Conservation (phyloP, 2,113 vertebrate genomes). For the Microcebus tavaratra region DNA sequence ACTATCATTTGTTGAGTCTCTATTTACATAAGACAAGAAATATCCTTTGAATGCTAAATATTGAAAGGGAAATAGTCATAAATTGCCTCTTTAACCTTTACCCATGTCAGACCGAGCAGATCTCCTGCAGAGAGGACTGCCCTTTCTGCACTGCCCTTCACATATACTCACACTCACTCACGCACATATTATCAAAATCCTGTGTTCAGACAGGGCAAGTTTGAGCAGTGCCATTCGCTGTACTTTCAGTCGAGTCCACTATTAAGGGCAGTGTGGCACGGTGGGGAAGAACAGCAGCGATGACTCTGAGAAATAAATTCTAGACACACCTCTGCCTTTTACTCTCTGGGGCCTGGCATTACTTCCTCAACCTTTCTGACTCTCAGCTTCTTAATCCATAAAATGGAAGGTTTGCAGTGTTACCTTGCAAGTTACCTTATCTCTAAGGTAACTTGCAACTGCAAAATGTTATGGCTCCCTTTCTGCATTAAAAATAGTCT, state of each 20-base stretch:
- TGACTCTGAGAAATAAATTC: neutral
- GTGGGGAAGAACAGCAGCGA: neutral
- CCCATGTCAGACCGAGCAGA: neutral
- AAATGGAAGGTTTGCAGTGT: neutral
- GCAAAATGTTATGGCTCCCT: neutral
- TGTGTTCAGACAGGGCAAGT: neutral
- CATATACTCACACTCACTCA: neutral
- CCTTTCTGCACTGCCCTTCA: neutral
- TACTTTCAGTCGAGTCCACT: neutral
- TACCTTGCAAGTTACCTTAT: neutral
- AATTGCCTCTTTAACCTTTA: slow-evolving; percentile 35
- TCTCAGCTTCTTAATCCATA: neutral
- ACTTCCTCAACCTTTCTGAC: neutral
- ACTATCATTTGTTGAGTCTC: slow-evolving; percentile 39
- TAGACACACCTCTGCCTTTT: neutral
- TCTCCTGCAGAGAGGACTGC: neutral
- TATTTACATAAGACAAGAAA: slow-evolving; percentile 19
- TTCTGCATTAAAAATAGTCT: neutral
- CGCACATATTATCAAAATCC: neutral
- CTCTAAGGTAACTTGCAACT: neutral
- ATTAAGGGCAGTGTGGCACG: neutral
- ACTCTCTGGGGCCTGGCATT: neutral
- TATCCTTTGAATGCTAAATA: slow-evolving; percentile 51
- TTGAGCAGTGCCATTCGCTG: neutral
- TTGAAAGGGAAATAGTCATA: slow-evolving; percentile 28